Evolutionary conservation across 2,113 vertebrate genomes (phyloP), one percentile per base, ranked within the genome.

Genomic region (Paramisgurnus dabryanus): DNA sequence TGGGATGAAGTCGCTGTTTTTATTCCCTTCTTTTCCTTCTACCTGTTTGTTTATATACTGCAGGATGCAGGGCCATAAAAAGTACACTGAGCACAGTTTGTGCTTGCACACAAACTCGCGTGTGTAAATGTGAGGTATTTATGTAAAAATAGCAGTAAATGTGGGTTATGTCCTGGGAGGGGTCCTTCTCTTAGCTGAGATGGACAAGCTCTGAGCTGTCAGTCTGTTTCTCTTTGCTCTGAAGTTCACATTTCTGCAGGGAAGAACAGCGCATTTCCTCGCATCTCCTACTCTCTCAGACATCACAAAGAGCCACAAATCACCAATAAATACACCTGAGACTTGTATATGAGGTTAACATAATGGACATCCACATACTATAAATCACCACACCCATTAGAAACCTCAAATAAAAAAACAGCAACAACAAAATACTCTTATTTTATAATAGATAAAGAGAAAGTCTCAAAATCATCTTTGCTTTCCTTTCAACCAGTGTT

Each of bases 91-190:
- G 34, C 64, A 64, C 49, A 47, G 66, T 47, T 45, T 47, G 66
- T 82, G 72, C 63, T 18, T 82, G 41, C 7, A 6, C 39, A 34
- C 45, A 53, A 69, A 68, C 60, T 67, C 34, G 53, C 71, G 34
- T 55, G 81, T 39, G 71, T 43, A 17, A 57, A 55, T 39, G 41
- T 72, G 67, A 79, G 75, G 50, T 81, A 58, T 76, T 82, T 86
- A 76, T 80, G 76, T 71, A 72, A 81, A 86, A 84, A 82, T 77
- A 82, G 82, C 80, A 78, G 82, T 41, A 86, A 83, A 86, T 86
- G 53, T 86, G 76, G 85, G 85, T 84, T 86, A 86, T 64, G 80
- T 86, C 85, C 85, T 83, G 55, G 60, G 85, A 84, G 85, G 81
- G 63, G 82, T 71, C 64, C 82, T 76, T 80, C 47, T 66, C 74